Conservation (phyloP, 2,113 vertebrate genomes). For the Chroicocephalus ridibundus region DNA sequence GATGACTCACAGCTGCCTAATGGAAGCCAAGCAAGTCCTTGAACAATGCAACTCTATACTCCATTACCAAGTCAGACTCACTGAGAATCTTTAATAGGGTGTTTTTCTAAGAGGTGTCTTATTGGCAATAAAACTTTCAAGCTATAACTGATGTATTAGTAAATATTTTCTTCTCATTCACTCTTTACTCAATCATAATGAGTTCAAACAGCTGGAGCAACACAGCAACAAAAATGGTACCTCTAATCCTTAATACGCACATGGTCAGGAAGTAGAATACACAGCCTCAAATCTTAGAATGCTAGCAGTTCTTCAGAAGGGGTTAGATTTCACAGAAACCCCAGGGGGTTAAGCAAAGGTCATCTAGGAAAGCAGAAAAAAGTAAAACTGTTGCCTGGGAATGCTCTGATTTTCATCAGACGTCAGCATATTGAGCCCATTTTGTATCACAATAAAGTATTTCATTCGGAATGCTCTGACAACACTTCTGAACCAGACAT, state of each 20-base stretch:
- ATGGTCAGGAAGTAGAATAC: neutral
- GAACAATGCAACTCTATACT: neutral
- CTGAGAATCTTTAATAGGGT: neutral
- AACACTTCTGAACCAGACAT: neutral
- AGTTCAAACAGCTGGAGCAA: neutral
- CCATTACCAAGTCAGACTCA: neutral
- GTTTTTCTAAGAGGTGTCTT: neutral
- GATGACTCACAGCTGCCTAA: neutral
- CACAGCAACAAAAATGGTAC: neutral
- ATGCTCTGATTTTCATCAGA: neutral
- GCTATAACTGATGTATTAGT: neutral
- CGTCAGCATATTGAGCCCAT: rapidly evolving
- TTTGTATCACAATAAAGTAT: neutral
- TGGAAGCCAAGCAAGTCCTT: neutral
- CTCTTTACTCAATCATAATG: neutral
- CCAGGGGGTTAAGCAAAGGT: neutral
- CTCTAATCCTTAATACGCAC: neutral
- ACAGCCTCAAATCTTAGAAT: neutral
- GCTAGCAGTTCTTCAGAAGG: neutral
- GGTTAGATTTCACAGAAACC: neutral
- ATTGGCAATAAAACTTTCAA: neutral
- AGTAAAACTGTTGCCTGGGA: neutral
- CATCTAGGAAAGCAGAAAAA: neutral
- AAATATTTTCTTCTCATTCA: neutral
- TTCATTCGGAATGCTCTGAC: neutral